A percentile compares a stretch with the other conserved stretches of the same genome.
phyloP scores from a whole-genome alignment of 2,113 vertebrate genomes.

The Fregata magnificens region DNA sequence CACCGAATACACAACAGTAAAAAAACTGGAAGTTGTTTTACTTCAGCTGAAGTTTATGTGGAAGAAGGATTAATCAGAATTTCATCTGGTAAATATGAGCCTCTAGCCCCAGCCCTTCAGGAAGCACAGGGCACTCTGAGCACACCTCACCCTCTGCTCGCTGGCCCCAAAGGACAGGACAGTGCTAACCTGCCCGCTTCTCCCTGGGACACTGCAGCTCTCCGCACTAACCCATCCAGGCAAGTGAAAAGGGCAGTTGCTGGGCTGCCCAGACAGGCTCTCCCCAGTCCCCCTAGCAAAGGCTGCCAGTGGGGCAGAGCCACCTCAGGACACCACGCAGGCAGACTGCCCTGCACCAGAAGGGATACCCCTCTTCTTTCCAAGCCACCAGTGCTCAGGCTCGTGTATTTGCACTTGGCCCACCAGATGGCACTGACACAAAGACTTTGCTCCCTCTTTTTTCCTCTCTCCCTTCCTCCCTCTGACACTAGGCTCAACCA shows the following conservation, averaged over 20 bases:
- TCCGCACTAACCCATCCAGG: not conserved
- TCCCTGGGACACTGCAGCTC: not conserved
- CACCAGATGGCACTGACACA: conserved; percentile 20
- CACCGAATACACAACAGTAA: not conserved
- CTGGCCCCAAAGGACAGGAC: not conserved
- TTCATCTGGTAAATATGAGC: not conserved
- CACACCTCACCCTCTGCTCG: not conserved
- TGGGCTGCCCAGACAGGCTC: not conserved
- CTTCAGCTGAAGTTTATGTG: not conserved
- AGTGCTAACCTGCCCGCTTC: not conserved
- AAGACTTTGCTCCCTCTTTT: not conserved
- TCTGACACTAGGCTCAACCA: not conserved
- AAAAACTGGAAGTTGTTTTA: not conserved
- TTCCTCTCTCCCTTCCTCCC: not conserved
- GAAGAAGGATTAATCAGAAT: not conserved
- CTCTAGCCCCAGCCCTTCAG: not conserved
- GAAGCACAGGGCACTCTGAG: not conserved
- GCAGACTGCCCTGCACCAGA: not conserved
- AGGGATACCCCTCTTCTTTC: not conserved
- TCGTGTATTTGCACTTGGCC: not conserved
- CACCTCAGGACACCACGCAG: fast-evolving
- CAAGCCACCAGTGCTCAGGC: not conserved
- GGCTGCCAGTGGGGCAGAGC: not conserved
- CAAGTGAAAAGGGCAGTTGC: not conserved
- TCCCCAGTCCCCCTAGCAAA: not conserved